These are phyloP conservation scores for Plecotus auritus DNA, from an alignment of 2,113 vertebrate species.

Conservation along the genomic window DNA sequence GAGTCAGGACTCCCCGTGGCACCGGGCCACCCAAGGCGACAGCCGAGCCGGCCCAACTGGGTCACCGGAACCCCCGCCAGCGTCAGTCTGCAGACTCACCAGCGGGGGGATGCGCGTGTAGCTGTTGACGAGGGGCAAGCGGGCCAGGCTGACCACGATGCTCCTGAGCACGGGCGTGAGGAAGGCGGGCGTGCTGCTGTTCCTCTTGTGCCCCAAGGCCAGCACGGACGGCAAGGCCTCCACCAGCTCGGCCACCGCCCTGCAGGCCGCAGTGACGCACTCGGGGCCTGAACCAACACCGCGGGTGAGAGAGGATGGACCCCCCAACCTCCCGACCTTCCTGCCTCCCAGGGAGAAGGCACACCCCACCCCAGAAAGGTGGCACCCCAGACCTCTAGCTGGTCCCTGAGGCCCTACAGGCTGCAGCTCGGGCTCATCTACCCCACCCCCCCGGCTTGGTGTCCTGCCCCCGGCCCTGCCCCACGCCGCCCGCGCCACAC, in stretches of 20 bases:
- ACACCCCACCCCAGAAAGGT: neutral
- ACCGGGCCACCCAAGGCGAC: accelerated
- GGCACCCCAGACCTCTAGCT: neutral
- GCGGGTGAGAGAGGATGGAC: neutral
- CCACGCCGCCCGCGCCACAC: too few species aligned
- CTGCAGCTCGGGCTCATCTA: neutral
- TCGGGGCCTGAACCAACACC: constrained; percentile 74
- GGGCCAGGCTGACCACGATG: constrained; percentile 92
- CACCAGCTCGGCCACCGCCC: constrained; percentile 94
- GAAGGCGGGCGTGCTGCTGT: constrained; percentile 87
- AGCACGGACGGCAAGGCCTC: constrained; percentile 90
- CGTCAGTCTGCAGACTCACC: constrained; percentile 80
- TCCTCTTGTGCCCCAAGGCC: constrained; percentile 88
- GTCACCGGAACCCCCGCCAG: accelerated
- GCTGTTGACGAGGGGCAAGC: constrained; percentile 96
- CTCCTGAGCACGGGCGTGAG: constrained; percentile 91
- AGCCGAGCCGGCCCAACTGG: accelerated
- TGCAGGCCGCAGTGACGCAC: constrained; percentile 85
- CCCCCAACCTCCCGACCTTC: accelerated
- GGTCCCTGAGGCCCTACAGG: neutral
- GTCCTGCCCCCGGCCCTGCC: too few species aligned
- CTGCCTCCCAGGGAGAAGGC: accelerated
- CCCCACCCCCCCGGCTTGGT: too few species aligned
- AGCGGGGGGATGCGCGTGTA: constrained; percentile 94
- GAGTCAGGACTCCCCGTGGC: accelerated